A percentile compares a stretch with the other conserved stretches of the same genome.
Conservation (phyloP, 2,888 invertebrate genomes). For the Clistopyga incitator region DNA sequence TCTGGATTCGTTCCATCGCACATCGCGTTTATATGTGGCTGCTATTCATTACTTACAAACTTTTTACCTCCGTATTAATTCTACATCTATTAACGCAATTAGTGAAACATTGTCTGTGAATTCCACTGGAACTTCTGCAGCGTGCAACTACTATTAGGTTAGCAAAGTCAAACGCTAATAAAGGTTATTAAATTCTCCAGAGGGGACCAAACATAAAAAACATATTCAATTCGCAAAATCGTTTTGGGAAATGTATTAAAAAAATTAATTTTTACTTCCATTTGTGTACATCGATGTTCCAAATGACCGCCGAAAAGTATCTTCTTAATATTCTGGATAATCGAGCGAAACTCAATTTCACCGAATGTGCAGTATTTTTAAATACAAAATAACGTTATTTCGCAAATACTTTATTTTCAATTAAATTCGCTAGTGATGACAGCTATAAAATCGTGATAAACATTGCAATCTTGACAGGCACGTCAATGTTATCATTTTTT, state of each 20-base stretch:
- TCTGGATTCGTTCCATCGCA: conserved; percentile 14
- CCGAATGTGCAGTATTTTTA: not conserved
- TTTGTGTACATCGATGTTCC: not conserved
- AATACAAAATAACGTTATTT: too few relatives aligned
- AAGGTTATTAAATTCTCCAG: not conserved
- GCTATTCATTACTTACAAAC: not conserved
- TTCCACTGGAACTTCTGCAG: not conserved
- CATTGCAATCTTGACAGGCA: not conserved
- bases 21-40: not conserved
- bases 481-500: not conserved
- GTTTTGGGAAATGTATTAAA: not conserved
- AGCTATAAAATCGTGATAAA: not conserved
- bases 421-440: not conserved
- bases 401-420: too few relatives aligned
- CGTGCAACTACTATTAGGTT: not conserved
- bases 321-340: not conserved
- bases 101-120: not conserved
- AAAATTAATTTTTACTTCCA: not conserved
- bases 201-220: not conserved
- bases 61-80: not conserved
- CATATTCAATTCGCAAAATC: not conserved
- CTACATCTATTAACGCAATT: not conserved
- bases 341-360: not conserved
- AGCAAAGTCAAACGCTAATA: not conserved
- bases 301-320: not conserved